A percentile compares a stretch with the other conserved stretches of the same genome.
These are phyloP conservation scores for Galerucella calmariensis DNA, from an alignment of 2,888 invertebrate genomes.

Conservation along the genomic window DNA sequence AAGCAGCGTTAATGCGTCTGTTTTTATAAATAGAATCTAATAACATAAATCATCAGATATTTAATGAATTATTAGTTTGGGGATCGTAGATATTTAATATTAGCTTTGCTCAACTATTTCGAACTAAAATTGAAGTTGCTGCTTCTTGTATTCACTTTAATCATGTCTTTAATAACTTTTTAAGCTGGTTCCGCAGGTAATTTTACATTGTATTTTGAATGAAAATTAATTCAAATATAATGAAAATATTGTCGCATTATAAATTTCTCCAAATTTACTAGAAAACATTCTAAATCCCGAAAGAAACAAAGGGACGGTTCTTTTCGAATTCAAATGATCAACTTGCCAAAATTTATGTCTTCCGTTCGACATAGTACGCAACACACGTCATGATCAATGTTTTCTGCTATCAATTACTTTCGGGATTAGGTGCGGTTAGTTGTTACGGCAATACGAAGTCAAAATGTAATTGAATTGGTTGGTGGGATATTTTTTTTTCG, in stretches of 20 bases:
- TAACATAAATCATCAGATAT: too few species aligned
- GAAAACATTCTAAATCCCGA: neutral
- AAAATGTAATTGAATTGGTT: conserved; percentile 12
- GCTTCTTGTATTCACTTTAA: too few species aligned
- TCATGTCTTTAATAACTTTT: too few species aligned
- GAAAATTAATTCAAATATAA: neutral
- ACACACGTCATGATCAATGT: conserved; percentile 20
- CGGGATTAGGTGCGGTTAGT: conserved; percentile 18
- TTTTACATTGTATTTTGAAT: too few species aligned
- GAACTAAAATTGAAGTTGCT: too few species aligned
- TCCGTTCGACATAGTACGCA: conserved; percentile 12
- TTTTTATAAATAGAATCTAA: too few species aligned
- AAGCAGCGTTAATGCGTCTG: too few species aligned
- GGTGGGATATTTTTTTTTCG: conserved; percentile 9
- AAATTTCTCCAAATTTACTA: neutral
- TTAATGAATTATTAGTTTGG: too few species aligned
- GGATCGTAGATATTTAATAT: too few species aligned
- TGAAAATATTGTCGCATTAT: neutral
- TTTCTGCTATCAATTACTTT: conserved; percentile 30
- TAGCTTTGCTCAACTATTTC: too few species aligned
- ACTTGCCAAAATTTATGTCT: neutral
- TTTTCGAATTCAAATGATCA: conserved; percentile 9
- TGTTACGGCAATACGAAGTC: conserved; percentile 18
- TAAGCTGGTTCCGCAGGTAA: too few species aligned
- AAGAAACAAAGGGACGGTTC: neutral